Evolutionary conservation across 2,797 vertebrate species (phyloP), one percentile per base, ranked within the genome.

Genomic region (Chromis chromis): DNA sequence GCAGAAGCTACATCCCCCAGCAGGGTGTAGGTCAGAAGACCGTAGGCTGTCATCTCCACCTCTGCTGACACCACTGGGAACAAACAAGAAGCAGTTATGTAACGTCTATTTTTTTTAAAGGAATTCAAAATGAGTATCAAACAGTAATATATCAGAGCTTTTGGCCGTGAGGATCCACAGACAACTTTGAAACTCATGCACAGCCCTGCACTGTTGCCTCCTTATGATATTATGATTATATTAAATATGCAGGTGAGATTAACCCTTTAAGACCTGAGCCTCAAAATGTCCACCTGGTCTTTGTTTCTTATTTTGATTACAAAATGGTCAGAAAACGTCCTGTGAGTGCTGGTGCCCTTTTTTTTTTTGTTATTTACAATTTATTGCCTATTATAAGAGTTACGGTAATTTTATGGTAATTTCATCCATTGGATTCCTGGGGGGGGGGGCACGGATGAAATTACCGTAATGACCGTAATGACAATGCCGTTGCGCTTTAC

Each of bases 11-110:
- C 96, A 0, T 98, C 96, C 5, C 96, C 97, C 39, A 97, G 88
- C 8, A 96, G 91, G 0, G 96, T 96, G 88, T 97, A 98, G 0
- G 97, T 98, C 83, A 98, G 90, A 70, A 98, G 94, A 27, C 96
- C 95, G 0, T 98, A 98, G 25, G 96, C 97, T 0, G 96, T 98
- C 97, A 97, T 97, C 87, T 98, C 97, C 76, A 98, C 97, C 79
- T 98, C 96, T 0, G 96, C 97, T 1, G 97, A 98, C 63, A 97
- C 96, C 91, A 98, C 97, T 98, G 88, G 6, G 24, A 72, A 82
- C 10, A 65, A 66, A 65, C 4, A 28, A 52, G 1, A 8, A 31
- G 31, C 31, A 1, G 31, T 9, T 31, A 31, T 1, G 31, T 7
- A 31, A 8, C 31, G 48, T n/a, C 10, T 58, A 44, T 62, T 16